Conservation (phyloP, 2,797 vertebrate genomes). For the Propithecus deckenii region DNA sequence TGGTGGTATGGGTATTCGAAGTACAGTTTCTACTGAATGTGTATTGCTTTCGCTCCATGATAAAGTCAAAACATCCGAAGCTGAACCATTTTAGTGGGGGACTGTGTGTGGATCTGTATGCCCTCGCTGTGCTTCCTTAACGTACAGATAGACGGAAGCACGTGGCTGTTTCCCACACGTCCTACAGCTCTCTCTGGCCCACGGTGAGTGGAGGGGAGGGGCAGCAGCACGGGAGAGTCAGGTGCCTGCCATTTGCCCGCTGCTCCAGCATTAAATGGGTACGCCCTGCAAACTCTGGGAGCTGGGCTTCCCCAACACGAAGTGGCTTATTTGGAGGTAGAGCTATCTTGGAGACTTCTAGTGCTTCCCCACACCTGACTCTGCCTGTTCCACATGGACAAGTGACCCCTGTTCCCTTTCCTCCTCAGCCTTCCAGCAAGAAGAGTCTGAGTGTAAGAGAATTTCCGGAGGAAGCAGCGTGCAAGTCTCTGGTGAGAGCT, state of each 20-base stretch:
- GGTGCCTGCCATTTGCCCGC: neutral
- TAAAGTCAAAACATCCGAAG: neutral
- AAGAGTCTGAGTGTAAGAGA: slow-evolving; percentile 95
- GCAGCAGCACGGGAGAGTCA: neutral
- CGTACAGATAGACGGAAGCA: neutral
- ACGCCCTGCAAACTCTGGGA: neutral
- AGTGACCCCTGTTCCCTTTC: accelerated
- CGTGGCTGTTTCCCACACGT: neutral
- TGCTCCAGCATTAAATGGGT: neutral
- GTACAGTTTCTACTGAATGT: neutral
- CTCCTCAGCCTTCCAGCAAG: slow-evolving; percentile 86
- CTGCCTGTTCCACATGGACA: neutral
- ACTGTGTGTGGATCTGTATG: neutral
- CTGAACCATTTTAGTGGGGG: neutral
- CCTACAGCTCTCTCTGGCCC: neutral
- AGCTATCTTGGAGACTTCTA: neutral
- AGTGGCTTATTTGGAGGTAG: neutral
- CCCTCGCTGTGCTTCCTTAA: neutral
- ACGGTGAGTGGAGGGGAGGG: neutral
- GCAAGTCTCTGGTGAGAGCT: slow-evolving; percentile 89
- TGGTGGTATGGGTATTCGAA: neutral
- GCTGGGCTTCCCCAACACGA: neutral
- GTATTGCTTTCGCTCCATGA: neutral
- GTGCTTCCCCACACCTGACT: neutral
- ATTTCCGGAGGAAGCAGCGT: slow-evolving; percentile 90